Evolutionary conservation across 2,888 invertebrate genomes (phyloP), one percentile per base, ranked within the genome.

Genomic region (Frankliniella fusca): DNA sequence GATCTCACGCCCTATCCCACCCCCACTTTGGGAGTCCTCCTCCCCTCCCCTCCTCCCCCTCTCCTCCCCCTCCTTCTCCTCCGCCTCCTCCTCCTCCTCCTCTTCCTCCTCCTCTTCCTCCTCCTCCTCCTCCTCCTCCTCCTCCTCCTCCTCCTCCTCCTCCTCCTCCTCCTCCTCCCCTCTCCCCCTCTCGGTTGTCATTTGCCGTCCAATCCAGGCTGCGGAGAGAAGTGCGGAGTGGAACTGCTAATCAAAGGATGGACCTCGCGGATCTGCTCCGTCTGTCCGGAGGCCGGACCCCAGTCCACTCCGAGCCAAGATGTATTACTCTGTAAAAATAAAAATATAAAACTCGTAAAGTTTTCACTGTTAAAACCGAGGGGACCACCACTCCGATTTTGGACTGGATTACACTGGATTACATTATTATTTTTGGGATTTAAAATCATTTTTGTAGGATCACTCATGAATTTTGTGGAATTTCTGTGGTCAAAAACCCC

Each of bases 161-260:
- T 11, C 23, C 61, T 61, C 61, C 61, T 54, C 54, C 18, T n/a
- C 65, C 65, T 9, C 65, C 10, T 27, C 10, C 70, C 70, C 70
- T 76, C 70, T 27, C 70, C 12, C 27, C 70, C 23, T 27, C n/a
- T n/a, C 23, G 70, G 70, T 76, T 76, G 70, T 76, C 70, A 76
- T 76, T 76, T 76, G 70, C 70, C 70, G 70, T 76, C 70, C 70
- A 76, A n/a, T 11, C 70, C 70, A 61, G 20, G 18, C 61, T 61
- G 61, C 61, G 61, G 1, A 54, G 61, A 61, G 61, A 61, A n/a
- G 18, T 20, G 61, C 61, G 27, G 27, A 76, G 70, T 76, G 23
- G 70, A 61, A n/a, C 61, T 23, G 70, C 70, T 76, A 76, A 76
- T 76, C 70, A 76, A 76, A 76, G 70, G 70, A 23, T 27, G 70